Evolutionary conservation across 2,113 vertebrate genomes (phyloP), one percentile per base, ranked within the genome.

Genomic region (Dasyornis broadbenti): DNA sequence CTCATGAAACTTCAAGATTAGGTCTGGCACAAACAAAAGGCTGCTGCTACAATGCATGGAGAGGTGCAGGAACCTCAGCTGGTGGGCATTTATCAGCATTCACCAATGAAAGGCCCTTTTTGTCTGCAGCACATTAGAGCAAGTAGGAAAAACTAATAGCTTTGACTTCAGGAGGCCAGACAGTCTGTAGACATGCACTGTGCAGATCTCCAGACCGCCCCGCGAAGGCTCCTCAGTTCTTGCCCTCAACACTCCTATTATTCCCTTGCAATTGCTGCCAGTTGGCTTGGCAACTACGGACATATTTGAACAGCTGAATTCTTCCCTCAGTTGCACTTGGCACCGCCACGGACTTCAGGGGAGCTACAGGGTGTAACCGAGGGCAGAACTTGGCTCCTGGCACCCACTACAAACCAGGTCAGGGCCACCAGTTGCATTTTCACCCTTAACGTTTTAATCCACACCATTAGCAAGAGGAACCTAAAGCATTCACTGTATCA

Each of bases 321-420:
- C 90, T 90, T 92, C 95, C 90, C 94, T 95, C 95, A 92, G 93
- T 95, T 96, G 89, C 95, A 26, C 82, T 97, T 96, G 96, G 95
- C 96, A 92, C 72, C 1, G 6, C 45, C 44, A 27, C 0, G 1
- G 72, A 21, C 92, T 94, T 89, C 92, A 95, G 94, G 92, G 94
- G 90, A 95, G 80, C 72, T 93, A 2, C 82, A 78, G 85, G 90
- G 88, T 84, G 79, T 56, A 84, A 76, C 85, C 21, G 35, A 95
- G 92, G 94, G 94, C 82, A 94, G 88, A 60, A 64, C 64, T 87
- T 87, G 94, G 86, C 94, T 94, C 76, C 49, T 0, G 0, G 66
- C 59, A 21, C 21, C 71, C 59, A 14, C 69, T 69, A 44, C 86
- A 81, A 92, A 93, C 82, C 90, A 82, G 82, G 81, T 53, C 95